Evolutionary conservation across 2,888 invertebrate genomes (phyloP), one percentile per base, ranked within the genome.

Genomic region (Mesoligia furuncula): DNA sequence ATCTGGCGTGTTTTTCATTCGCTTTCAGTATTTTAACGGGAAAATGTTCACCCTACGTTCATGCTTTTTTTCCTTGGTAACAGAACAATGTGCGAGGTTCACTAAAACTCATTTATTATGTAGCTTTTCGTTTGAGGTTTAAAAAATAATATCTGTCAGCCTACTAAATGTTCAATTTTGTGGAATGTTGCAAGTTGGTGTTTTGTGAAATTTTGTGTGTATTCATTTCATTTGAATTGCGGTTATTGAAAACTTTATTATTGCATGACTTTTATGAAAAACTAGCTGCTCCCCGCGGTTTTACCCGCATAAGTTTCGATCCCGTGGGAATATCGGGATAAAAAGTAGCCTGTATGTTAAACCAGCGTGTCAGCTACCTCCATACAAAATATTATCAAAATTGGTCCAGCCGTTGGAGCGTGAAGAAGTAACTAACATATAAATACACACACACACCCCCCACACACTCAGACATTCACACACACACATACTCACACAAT

Each of bases 1-100:
- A 78, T 77, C 65, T 73, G 70, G 54, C 64, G 9, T 61, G 48
- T 71, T 86, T 83, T 86, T 78, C 57, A 62, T 67, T 20, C 31
- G 17, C 71, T 59, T 71, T 67, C 39, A 67, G 65, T 66, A 70
- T 82, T 76, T 76, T n/a, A 45, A 72, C 36, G 65, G 17, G 1
- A 57, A 69, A 67, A 39, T 61, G 45, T 81, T 51, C 42, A 36
- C 15, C 64, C 61, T 36, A 51, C 9, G 13, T 64, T 73, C 59
- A 42, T 68, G 59, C 8, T 54, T 36, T 64, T 83, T 70, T 73
- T 66, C 24, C 36, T 54, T 11, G 42, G n/a, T 59, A 24, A 54
- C 24, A 59, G 7, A 62, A 66, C 45, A 68, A 73, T 70, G 27
- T 9, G 17, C 11, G 31, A 54, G 20, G 54, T 64, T 42, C 20